Evolutionary conservation across 2,888 invertebrate genomes (phyloP).

Genomic region (Epicampocera succincta): DNA sequence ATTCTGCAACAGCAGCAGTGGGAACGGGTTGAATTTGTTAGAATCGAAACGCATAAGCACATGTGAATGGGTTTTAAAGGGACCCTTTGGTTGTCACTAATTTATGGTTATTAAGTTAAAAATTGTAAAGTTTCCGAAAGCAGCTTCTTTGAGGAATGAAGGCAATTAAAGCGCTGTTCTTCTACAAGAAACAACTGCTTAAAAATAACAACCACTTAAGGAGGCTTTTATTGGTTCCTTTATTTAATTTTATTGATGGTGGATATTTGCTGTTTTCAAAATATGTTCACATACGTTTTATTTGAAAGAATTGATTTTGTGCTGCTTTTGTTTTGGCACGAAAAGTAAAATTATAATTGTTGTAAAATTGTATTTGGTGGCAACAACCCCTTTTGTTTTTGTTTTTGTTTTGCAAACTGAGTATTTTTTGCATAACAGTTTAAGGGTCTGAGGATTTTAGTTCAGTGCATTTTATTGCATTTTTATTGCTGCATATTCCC

Average conservation of each 20-base stretch:
- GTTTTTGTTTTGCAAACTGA: neutral
- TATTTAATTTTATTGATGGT: constrained; percentile 54
- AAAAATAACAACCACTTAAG: constrained; percentile 55
- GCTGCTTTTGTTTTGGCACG: constrained; percentile 1
- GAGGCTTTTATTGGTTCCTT: constrained; percentile 65
- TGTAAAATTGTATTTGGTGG: constrained; percentile 29
- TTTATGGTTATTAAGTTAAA: constrained; percentile 65
- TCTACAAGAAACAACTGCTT: neutral
- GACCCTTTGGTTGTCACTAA: constrained; percentile 60
- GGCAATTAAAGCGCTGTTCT: constrained; percentile 21
- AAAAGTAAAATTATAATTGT: constrained; percentile 59
- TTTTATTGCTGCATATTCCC: constrained; percentile 73
- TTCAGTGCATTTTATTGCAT: constrained; percentile 73
- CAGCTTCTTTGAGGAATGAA: constrained; percentile 23
- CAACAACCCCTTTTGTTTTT: constrained; percentile 34
- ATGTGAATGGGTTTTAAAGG: constrained; percentile 51
- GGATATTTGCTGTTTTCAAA: constrained; percentile 48
- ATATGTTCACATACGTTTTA: too few relatives aligned
- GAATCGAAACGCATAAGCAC: constrained; percentile 13
- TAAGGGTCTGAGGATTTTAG: constrained; percentile 52
- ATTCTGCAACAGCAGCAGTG: constrained; percentile 2
- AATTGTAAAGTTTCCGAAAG: constrained; percentile 35
- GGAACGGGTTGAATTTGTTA: constrained; percentile 60
- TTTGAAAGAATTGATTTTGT: constrained; percentile 45
- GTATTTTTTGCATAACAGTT: neutral